phyloP scores from a whole-genome alignment of 2,113 vertebrate genomes.

The Pimephales promelas region DNA sequence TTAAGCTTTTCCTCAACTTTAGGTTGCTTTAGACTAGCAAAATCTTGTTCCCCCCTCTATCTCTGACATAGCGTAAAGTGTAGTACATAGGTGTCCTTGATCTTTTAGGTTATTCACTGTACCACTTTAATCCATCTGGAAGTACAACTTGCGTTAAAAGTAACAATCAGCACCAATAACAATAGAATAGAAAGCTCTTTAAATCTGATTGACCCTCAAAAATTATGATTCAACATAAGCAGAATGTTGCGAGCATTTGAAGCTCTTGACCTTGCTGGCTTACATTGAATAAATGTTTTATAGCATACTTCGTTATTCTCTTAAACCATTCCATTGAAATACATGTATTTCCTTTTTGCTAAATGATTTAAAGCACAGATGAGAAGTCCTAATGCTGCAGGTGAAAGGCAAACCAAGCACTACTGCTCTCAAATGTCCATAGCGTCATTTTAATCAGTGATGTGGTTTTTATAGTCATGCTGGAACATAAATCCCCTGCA shows the following conservation, averaged over 20 bases:
- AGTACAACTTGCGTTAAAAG: neutral
- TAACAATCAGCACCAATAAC: neutral
- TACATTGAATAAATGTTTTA: neutral
- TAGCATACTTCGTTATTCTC: neutral
- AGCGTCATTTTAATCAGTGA: neutral
- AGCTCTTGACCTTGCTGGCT: constrained; percentile 21
- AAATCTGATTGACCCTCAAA: neutral
- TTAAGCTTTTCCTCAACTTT: neutral
- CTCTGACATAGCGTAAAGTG: neutral
- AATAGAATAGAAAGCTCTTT: neutral
- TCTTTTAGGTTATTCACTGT: neutral
- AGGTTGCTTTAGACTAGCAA: neutral
- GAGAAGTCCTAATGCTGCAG: neutral
- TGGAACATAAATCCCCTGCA: constrained; percentile 2
- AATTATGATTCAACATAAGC: neutral
- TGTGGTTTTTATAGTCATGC: constrained; percentile 11
- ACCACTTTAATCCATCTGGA: neutral
- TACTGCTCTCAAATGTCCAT: neutral
- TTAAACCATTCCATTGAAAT: neutral
- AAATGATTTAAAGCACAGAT: neutral
- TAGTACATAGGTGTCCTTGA: neutral
- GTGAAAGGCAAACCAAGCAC: neutral
- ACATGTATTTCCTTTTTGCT: neutral
- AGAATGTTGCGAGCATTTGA: neutral
- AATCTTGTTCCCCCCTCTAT: no score